Evolutionary conservation across 2,888 invertebrate genomes (phyloP).

Genomic region (Nasonia oneida): DNA sequence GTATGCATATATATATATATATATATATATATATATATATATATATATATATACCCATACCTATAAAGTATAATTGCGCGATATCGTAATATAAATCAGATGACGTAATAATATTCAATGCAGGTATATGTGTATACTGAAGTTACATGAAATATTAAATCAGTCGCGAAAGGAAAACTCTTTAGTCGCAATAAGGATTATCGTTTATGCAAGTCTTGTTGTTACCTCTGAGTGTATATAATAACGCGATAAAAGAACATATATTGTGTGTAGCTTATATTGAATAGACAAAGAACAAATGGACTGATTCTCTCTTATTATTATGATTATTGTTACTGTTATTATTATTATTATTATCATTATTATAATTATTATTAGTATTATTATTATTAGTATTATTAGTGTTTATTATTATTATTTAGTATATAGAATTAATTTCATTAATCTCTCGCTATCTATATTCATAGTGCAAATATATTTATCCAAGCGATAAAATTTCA

Average conservation of each 20-base stretch:
- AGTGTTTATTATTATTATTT: background rate
- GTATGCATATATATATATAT: too few relatives aligned
- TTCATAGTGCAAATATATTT: conserved; percentile 52
- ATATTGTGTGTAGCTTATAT: background rate
- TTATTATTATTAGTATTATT: background rate
- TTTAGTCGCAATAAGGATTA: background rate
- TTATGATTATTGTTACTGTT: conserved; percentile 1
- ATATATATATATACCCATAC: conserved; percentile 12
- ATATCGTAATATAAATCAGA: conserved; percentile 17
- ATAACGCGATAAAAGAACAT: background rate
- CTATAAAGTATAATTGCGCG: conserved; percentile 32
- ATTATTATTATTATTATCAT: background rate
- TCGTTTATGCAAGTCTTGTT: conserved; percentile 11
- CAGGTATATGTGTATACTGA: background rate
- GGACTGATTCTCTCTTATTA: conserved; percentile 30
- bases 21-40: too few relatives aligned
- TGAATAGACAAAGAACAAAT: conserved; percentile 32
- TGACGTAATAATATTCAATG: background rate
- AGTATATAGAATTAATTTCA: conserved; percentile 53
- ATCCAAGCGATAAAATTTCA: conserved; percentile 55
- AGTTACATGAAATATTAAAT: conserved; percentile 22
- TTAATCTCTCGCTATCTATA: conserved; percentile 56
- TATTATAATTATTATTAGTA: background rate
- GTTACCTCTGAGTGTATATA: background rate
- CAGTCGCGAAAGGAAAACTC: conserved; percentile 17